Conservation (phyloP, 2,888 invertebrate species). For the Linnaemya tessellans region DNA sequence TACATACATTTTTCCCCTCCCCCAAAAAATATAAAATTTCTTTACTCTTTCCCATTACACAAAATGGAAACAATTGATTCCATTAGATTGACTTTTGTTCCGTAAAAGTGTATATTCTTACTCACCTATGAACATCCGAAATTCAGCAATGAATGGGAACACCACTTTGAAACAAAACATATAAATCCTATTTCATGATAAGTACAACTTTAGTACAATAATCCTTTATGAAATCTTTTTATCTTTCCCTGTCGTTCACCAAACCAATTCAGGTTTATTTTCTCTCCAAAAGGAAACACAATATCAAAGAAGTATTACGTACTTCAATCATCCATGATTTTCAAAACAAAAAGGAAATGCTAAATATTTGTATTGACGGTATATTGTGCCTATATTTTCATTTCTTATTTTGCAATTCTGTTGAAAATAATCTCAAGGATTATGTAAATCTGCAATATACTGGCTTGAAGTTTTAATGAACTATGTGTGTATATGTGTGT, state of each 20-base stretch:
- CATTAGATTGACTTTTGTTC: conserved; percentile 22
- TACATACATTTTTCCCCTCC: no score
- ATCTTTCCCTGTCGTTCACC: background rate
- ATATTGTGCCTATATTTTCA: conserved; percentile 11
- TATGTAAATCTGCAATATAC: conserved; percentile 31
- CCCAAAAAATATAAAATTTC: background rate
- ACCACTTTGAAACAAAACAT: background rate
- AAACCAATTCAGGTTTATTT: background rate
- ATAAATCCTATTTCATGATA: conserved; percentile 17
- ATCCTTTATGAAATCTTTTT: conserved; percentile 14
- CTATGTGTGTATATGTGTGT: no score
- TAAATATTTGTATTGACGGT: conserved; percentile 24
- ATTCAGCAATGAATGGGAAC: background rate
- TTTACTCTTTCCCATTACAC: background rate
- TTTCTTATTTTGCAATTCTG: conserved; percentile 11
- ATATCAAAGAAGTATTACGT: conserved; percentile 23
- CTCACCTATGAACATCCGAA: background rate
- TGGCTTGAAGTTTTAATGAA: background rate
- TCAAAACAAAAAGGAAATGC: background rate
- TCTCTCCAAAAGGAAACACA: background rate
- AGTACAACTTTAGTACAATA: conserved; percentile 20
- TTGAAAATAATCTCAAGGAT: conserved; percentile 40
- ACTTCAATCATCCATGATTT: conserved; percentile 1
- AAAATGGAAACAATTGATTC: background rate
- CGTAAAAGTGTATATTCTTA: background rate